These are phyloP conservation scores for Pseudotriccus pelzelni DNA, from an alignment of 2,797 vertebrate species.

Conservation along the genomic window DNA sequence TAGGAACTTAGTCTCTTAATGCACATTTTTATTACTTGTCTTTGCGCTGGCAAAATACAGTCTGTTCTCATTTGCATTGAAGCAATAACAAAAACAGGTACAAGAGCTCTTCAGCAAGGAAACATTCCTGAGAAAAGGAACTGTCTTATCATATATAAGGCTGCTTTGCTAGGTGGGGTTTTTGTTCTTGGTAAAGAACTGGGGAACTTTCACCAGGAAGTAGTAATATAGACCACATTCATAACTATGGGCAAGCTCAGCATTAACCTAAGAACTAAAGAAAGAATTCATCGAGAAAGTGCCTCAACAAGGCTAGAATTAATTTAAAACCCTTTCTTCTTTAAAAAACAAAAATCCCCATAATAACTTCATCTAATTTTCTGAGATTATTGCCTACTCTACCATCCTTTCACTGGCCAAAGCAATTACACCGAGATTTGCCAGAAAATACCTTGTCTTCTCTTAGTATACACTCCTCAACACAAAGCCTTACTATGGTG, in stretches of 20 bases:
- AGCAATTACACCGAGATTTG: not conserved
- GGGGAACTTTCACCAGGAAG: not conserved
- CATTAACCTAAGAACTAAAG: not conserved
- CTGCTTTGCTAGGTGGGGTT: not conserved
- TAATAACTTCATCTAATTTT: not conserved
- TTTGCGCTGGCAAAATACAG: conserved; percentile 10
- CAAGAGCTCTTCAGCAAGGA: not conserved
- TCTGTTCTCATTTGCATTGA: not conserved
- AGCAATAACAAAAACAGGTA: not conserved
- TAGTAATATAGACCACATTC: not conserved
- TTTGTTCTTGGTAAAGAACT: not conserved
- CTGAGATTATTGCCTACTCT: not conserved
- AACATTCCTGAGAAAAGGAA: not conserved
- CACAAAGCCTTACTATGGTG: not conserved
- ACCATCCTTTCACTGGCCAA: not conserved
- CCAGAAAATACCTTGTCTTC: not conserved
- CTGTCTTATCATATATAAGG: not conserved
- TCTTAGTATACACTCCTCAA: not conserved
- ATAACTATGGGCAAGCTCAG: not conserved
- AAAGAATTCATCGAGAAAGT: not conserved
- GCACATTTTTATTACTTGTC: not conserved
- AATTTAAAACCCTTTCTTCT: not conserved
- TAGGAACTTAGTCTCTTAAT: not conserved
- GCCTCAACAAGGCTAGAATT: not conserved
- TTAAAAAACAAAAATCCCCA: not conserved